Base-by-base conservation (phyloP, 1,140 invertebrate species). In the Ostrea denselamellosa region DNA sequence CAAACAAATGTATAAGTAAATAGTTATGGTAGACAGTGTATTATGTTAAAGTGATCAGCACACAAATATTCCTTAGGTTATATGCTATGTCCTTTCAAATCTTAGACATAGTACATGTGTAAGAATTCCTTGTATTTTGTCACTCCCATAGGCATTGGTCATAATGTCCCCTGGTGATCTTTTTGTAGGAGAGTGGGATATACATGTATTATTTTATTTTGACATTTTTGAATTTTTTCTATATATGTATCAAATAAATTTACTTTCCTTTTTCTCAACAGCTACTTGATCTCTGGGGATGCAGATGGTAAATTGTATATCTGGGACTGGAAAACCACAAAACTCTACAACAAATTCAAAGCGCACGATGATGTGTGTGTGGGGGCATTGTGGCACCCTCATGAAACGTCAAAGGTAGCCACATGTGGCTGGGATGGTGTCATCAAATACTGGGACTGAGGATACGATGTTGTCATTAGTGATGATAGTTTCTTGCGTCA, bases 251-350 rank as follows among this genome's bases (percentile, higher is more conserved):
- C 28, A 22, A 8, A n/a, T 51, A 22, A 68, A 25, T 9, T 44
- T 22, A 54, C 81, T 65, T 90, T 85, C 85, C 54, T 68, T 92
- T 88, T 91, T 92, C 90, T 90, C 96, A 97, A 53, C 94, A 98
- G 98, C 93, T 99, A 99, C 94, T 95, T 99, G 52, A 97, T 99
- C 44, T 99, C 98, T 0, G 99, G 99, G n/a, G 99, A 99, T 95
- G 99, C 98, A 7, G 99, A 99, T 95, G 99, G 99, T 1, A 99
- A 99, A 95, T 97, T 98, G 90, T 99, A 98, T 94, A 97, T 99
- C 56, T 99, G 99, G 99, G 99, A 99, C 94, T 99, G 99, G 99
- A 99, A 99, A 94, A 99, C 98, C 0, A 99, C 98, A 58, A 98
- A 99, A 95, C 96, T 99, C 81, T 99, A 98, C 94, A 98, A 98